Percentiles rank a stretch among this genome's conserved stretches.
Conservation (phyloP, 2,797 vertebrate species). For the Aeoliscus strigatus region DNA sequence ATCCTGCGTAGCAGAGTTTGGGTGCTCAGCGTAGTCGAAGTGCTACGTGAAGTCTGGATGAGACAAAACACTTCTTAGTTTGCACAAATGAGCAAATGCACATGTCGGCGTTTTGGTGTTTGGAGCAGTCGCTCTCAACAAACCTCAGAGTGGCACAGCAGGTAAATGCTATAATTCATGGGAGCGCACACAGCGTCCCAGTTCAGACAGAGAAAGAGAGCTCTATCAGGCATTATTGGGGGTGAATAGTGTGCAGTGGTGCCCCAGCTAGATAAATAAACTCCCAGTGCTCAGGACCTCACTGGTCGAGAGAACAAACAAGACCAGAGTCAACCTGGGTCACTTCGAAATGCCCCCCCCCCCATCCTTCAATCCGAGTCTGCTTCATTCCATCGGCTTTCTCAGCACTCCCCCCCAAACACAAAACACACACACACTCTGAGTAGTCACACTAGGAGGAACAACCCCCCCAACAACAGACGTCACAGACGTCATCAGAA, state of each 20-base stretch:
- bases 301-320: conserved; percentile 85
- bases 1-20: too few species aligned
- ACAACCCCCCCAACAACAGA: too few species aligned
- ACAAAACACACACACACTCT: too few species aligned
- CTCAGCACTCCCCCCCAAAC: too few species aligned
- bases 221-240: conserved; percentile 81
- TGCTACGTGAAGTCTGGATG: too few species aligned
- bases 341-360: conserved; percentile 74
- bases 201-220: conserved; percentile 76
- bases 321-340: conserved; percentile 80
- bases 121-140: conserved; percentile 75
- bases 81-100: conserved; percentile 56
- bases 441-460: too few species aligned
- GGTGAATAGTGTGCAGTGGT: conserved; percentile 75
- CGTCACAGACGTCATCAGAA: too few species aligned
- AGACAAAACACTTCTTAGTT: conserved; percentile 22
- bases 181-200: conserved; percentile 71
- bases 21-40: too few species aligned
- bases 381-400: conserved; percentile 58
- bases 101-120: conserved; percentile 62
- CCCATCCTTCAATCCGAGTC: conserved; percentile 55
- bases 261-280: conserved; percentile 85
- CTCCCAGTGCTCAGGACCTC: conserved; percentile 78
- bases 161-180: conserved; percentile 81
- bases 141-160: conserved; percentile 64